phyloP scores from a whole-genome alignment of 2,113 vertebrate species.

The Cochlearius cochlearius region DNA sequence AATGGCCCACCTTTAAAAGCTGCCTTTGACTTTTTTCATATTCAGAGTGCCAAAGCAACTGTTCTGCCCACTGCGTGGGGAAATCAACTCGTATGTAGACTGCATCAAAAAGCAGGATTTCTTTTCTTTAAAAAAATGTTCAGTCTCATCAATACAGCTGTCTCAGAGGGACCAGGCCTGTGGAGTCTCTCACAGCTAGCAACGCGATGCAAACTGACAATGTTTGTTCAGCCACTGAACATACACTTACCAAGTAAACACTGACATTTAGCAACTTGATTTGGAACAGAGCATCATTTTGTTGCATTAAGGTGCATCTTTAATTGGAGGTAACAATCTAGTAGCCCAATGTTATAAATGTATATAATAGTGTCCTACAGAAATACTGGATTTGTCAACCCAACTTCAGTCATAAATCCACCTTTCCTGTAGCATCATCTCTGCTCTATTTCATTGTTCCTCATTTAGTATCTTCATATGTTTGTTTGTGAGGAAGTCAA shows the following conservation, averaged over 20 bases:
- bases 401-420: constrained; percentile 16
- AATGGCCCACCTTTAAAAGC: not conserved
- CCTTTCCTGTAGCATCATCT: constrained; percentile 19
- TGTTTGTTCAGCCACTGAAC: constrained; percentile 39
- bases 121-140: not conserved
- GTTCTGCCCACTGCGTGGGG: not conserved
- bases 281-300: constrained; percentile 37
- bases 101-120: not conserved
- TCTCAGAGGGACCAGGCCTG: not conserved
- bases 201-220: not conserved
- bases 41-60: not conserved
- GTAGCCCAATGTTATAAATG: constrained; percentile 23
- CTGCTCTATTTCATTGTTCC: constrained; percentile 68
- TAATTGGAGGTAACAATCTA: constrained; percentile 48
- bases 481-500: constrained; percentile 96
- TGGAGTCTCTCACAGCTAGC: not conserved
- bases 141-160: not conserved
- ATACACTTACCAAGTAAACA: constrained; percentile 41
- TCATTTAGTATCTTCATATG: constrained; percentile 87
- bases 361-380: constrained; percentile 6
- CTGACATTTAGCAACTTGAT: constrained; percentile 45
- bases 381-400: constrained; percentile 27
- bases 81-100: not conserved
- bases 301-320: constrained; percentile 56
- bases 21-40: not conserved